Conservation (phyloP, 2,888 invertebrate genomes). For the Trachelus iudaicus region DNA sequence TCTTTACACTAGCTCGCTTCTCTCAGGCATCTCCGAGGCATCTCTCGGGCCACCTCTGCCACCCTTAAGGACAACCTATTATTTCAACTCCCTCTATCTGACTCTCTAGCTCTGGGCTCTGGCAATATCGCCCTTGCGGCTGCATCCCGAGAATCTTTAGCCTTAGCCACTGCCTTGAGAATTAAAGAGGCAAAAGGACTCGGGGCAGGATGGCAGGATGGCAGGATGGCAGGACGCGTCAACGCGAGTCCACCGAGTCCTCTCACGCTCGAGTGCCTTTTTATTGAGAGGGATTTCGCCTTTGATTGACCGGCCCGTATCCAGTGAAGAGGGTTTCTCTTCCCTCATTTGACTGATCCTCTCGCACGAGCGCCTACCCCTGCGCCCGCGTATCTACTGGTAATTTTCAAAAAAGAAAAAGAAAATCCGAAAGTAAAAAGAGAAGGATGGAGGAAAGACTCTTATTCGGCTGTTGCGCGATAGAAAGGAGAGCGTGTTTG, state of each 20-base stretch:
- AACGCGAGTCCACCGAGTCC: too few relatives aligned
- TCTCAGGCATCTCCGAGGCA: background rate
- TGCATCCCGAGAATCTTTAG: background rate
- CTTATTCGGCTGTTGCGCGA: too few relatives aligned
- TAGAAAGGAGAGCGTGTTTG: too few relatives aligned
- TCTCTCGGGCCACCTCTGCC: background rate
- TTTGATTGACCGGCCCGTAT: constrained; percentile 46
- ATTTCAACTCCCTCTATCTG: background rate
- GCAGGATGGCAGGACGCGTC: too few relatives aligned
- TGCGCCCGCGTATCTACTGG: too few relatives aligned
- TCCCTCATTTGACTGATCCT: constrained; percentile 51
- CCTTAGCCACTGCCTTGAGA: too few relatives aligned
- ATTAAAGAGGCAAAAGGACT: too few relatives aligned
- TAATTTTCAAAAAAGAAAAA: too few relatives aligned
- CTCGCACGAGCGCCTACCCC: constrained; percentile 41
- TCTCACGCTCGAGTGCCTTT: constrained; percentile 16
- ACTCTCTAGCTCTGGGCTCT: background rate
- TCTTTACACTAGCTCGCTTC: constrained; percentile 11
- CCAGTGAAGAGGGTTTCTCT: too few relatives aligned
- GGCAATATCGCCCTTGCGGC: background rate
- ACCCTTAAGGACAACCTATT: too few relatives aligned
- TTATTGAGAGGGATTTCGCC: constrained; percentile 42
- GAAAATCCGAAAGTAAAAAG: background rate
- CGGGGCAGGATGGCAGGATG: too few relatives aligned
- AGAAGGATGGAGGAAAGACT: background rate